Percentiles rank a stretch among this genome's conserved stretches.
These are phyloP conservation scores for Clarias platycephalus DNA, from an alignment of 2,797 vertebrate genomes.

Conservation along the genomic window DNA sequence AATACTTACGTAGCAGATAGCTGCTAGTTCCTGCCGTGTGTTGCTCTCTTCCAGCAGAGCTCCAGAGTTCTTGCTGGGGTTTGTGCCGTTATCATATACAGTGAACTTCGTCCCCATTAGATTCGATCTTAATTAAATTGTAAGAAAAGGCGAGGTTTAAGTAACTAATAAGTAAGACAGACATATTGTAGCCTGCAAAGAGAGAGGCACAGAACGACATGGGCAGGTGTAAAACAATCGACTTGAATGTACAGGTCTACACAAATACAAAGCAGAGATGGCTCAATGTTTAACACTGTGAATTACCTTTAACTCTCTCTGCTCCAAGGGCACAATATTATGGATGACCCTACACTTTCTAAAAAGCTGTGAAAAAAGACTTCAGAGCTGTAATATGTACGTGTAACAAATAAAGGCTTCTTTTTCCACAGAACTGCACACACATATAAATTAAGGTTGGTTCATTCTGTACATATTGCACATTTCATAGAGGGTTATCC, in stretches of 20 bases:
- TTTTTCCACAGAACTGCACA: not conserved
- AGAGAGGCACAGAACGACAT: not conserved
- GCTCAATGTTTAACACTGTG: too few species aligned
- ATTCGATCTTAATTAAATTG: constrained; percentile 81
- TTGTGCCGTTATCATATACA: constrained; percentile 90
- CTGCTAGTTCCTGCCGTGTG: constrained; percentile 89
- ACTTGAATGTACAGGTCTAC: not conserved
- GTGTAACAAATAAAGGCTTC: too few species aligned
- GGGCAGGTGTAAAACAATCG: not conserved
- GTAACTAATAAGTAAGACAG: not conserved
- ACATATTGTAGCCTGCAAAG: not conserved
- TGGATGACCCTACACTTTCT: too few species aligned
- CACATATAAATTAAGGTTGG: not conserved
- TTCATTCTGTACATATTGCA: not conserved
- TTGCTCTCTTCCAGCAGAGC: constrained; percentile 81
- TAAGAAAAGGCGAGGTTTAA: not conserved
- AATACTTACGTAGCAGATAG: constrained; percentile 89
- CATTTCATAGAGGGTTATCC: too few species aligned
- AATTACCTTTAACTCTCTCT: too few species aligned
- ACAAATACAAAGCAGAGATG: not conserved
- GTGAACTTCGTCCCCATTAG: constrained; percentile 98
- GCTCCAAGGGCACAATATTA: too few species aligned
- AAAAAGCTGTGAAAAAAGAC: too few species aligned
- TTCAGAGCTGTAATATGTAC: too few species aligned
- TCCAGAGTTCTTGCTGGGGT: constrained; percentile 83